Evolutionary conservation across 2,888 invertebrate genomes (phyloP).

Genomic region (Macroteleia sp.): DNA sequence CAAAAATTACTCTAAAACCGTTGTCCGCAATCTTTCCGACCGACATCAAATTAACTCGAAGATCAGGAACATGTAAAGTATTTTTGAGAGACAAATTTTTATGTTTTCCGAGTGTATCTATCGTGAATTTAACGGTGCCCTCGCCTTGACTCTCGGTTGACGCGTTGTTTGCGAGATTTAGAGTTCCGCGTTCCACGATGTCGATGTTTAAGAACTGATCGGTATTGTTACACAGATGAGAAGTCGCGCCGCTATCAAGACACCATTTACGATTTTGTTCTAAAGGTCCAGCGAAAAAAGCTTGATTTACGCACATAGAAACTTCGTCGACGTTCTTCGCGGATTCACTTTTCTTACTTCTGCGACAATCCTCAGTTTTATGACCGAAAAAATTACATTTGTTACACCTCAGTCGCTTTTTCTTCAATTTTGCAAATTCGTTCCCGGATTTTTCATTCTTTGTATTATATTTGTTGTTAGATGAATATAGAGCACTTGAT

Average conservation of each 20-base stretch:
- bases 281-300: neutral
- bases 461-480: neutral
- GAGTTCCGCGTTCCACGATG: neutral
- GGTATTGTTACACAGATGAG: neutral
- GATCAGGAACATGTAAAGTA: neutral
- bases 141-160: neutral
- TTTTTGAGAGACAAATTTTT: neutral
- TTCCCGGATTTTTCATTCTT: neutral
- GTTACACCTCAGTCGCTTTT: neutral
- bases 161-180: neutral
- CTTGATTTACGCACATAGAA: neutral
- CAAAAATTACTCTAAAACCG: neutral
- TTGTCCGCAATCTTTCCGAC: neutral
- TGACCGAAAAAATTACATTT: conserved; percentile 6
- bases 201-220: neutral
- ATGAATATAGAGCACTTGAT: neutral
- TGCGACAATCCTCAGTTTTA: neutral
- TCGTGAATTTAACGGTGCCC: neutral
- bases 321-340: neutral
- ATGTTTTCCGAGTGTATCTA: neutral
- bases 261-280: neutral
- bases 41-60: neutral
- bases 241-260: neutral
- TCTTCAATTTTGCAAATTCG: neutral
- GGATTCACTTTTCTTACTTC: neutral